These are phyloP conservation scores for Speoplatyrhinus poulsoni DNA, from an alignment of 2,113 vertebrate genomes.

Conservation along the genomic window DNA sequence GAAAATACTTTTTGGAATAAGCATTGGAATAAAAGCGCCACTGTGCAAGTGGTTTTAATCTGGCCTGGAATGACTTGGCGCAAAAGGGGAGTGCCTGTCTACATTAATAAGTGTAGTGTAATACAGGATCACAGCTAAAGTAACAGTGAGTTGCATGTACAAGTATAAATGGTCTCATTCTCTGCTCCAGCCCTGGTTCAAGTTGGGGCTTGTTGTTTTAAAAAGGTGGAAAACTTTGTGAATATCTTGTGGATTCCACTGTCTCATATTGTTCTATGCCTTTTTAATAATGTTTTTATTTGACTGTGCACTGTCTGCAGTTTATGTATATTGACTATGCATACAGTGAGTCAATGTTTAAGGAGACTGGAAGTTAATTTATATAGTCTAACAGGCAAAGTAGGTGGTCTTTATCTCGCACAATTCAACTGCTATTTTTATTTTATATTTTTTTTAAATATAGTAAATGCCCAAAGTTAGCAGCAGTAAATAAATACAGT, in stretches of 20 bases:
- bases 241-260: conserved; percentile 32
- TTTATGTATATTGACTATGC: not conserved
- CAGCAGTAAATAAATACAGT: not conserved
- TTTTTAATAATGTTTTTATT: conserved; percentile 12
- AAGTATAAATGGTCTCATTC: conserved; percentile 16
- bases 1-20: conserved; percentile 54
- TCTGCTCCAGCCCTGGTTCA: conserved; percentile 41
- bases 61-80: conserved; percentile 44
- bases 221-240: conserved; percentile 17
- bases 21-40: conserved; percentile 58
- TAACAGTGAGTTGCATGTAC: conserved; percentile 35
- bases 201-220: conserved; percentile 52
- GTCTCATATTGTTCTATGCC: conserved; percentile 15
- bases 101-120: conserved; percentile 59
- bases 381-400: not conserved
- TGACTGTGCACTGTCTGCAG: not conserved
- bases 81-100: conserved; percentile 33
- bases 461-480: not conserved
- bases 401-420: not conserved
- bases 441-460: not conserved
- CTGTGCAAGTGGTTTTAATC: conserved; percentile 63
- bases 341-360: not conserved
- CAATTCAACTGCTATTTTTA: not conserved
- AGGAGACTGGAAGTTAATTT: not conserved
- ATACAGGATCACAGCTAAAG: conserved; percentile 37